Percentiles rank a stretch among this genome's conserved stretches.
phyloP scores from a whole-genome alignment of 2,888 invertebrate species.

The Habroteleia sp. region DNA sequence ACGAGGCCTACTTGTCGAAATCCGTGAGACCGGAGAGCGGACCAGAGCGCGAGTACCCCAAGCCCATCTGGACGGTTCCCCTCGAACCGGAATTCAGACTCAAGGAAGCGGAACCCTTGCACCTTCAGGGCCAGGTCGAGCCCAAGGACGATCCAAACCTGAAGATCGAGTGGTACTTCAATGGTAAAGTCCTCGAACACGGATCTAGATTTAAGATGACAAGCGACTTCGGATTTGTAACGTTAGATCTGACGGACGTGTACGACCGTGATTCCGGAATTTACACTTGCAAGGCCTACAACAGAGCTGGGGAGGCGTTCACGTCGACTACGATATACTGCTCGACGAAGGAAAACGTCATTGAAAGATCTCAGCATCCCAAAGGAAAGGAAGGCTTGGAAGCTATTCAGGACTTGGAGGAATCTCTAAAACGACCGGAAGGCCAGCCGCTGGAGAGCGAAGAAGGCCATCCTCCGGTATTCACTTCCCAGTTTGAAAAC shows the following conservation, averaged over 20 bases:
- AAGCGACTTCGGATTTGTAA: slow-evolving; percentile 98
- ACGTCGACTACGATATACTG: slow-evolving; percentile 95
- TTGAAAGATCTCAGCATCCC: slow-evolving; percentile 95
- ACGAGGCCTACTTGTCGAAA: slow-evolving; percentile 89
- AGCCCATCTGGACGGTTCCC: slow-evolving; percentile 93
- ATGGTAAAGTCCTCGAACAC: slow-evolving; percentile 92
- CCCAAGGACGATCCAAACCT: slow-evolving; percentile 96
- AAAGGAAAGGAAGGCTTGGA: slow-evolving; percentile 96
- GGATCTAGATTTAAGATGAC: slow-evolving; percentile 95
- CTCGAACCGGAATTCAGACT: slow-evolving; percentile 90
- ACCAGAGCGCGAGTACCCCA: slow-evolving; percentile 89
- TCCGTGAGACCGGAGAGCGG: slow-evolving; percentile 86
- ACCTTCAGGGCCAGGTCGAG: slow-evolving; percentile 96
- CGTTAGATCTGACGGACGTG: slow-evolving; percentile 94
- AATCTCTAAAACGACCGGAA: slow-evolving; percentile 89
- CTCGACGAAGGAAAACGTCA: slow-evolving; percentile 89
- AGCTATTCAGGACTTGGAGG: slow-evolving; percentile 94
- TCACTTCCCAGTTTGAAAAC: slow-evolving; percentile 93
- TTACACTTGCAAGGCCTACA: slow-evolving; percentile 95
- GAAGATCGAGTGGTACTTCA: slow-evolving; percentile 96
- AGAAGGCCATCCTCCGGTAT: slow-evolving; percentile 92
- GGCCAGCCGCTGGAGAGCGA: slow-evolving; percentile 87
- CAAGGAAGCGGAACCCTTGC: slow-evolving; percentile 91
- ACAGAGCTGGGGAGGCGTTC: slow-evolving; percentile 94
- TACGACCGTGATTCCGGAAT: slow-evolving; percentile 97